phyloP scores from a whole-genome alignment of 1,140 invertebrate species.

The Macrobrachium rosenbergii region DNA sequence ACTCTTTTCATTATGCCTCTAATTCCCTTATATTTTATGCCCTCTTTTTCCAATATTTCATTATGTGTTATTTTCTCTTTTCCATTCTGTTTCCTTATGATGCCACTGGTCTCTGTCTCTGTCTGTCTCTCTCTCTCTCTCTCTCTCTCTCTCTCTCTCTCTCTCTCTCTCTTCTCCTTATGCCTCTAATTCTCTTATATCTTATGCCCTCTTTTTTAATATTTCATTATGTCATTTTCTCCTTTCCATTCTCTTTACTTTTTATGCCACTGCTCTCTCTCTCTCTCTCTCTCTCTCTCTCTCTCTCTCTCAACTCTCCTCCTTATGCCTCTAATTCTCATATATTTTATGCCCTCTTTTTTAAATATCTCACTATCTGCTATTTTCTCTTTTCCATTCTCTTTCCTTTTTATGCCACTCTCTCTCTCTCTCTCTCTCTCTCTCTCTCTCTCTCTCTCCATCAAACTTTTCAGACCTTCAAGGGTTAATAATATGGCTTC shows the following conservation, averaged over 20 bases:
- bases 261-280: no score
- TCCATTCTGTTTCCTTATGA: background rate
- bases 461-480: no score
- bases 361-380: no score
- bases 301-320: no score
- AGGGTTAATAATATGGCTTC: background rate
- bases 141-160: background rate
- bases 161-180: background rate
- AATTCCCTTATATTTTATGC: background rate
- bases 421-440: no score
- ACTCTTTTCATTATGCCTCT: no score
- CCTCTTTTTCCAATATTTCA: background rate
- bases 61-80: background rate
- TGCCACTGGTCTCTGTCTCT: background rate
- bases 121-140: constrained; percentile 2
- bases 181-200: background rate
- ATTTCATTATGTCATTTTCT: background rate
- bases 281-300: background rate
- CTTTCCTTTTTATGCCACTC: no score
- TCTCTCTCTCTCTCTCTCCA: no score
- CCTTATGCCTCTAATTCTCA: background rate
- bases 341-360: background rate
- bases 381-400: no score
- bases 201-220: background rate
- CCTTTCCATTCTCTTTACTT: no score